Evolutionary conservation across 30 jellyfish, hydroid and myxozoan genomes (phyloP).

Genomic region (Rhopilema esculentum): DNA sequence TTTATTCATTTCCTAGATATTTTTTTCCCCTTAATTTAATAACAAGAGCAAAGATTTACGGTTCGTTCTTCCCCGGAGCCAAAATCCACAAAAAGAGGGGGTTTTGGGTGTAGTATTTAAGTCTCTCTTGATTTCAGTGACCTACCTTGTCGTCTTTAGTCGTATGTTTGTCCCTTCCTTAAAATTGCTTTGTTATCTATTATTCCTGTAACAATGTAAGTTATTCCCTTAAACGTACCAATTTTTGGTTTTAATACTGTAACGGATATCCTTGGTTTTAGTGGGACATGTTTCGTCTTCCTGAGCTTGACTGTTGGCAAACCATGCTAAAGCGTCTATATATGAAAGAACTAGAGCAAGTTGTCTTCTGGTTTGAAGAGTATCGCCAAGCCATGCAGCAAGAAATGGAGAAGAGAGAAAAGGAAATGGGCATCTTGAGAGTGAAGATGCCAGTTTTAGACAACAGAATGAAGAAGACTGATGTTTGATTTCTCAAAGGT

Average conservation of each 20-base stretch:
- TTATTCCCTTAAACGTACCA: not conserved
- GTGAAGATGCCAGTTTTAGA: constrained; percentile 58
- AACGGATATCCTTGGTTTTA: constrained; percentile 2
- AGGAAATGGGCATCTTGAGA: constrained; percentile 65
- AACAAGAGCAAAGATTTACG: too few species aligned
- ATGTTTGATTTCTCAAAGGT: constrained; percentile 30
- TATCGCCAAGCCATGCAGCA: constrained; percentile 89
- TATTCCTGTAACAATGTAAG: too few species aligned
- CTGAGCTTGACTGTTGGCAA: constrained; percentile 99
- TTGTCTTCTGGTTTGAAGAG: constrained; percentile 98
- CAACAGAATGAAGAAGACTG: constrained; percentile 69
- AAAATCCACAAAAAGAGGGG: not conserved
- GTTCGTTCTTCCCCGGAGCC: too few species aligned
- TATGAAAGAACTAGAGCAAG: constrained; percentile 95
- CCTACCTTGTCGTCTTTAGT: too few species aligned
- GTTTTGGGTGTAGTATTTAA: not conserved
- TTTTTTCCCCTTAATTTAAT: too few species aligned
- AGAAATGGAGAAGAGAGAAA: constrained; percentile 84
- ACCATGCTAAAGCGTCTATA: constrained; percentile 96
- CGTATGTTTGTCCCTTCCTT: too few species aligned
- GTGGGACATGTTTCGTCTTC: constrained; percentile 99
- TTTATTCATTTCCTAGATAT: too few species aligned
- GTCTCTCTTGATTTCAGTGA: too few species aligned
- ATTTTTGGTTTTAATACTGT: not conserved
- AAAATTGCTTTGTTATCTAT: too few species aligned